These are phyloP conservation scores for Zophobas atratus DNA, from an alignment of 1,140 invertebrate genomes.

Conservation along the genomic window DNA sequence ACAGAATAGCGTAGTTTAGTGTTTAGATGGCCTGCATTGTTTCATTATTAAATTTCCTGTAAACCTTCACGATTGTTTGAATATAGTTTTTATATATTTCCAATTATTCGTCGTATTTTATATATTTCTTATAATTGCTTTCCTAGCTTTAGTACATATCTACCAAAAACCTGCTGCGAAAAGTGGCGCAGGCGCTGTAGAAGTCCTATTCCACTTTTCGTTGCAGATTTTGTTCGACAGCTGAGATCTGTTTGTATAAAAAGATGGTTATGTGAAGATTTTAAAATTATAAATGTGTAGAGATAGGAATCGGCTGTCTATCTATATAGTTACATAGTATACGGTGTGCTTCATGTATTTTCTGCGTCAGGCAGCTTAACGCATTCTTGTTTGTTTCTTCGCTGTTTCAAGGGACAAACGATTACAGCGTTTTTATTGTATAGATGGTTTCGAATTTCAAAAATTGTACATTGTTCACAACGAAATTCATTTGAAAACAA, in stretches of 20 bases:
- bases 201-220: slow-evolving; percentile 1
- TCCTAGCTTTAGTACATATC: slow-evolving; percentile 56
- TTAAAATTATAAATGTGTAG: slow-evolving; percentile 55
- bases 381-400: slow-evolving; percentile 44
- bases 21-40: slow-evolving; percentile 46
- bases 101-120: slow-evolving; percentile 51
- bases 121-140: slow-evolving; percentile 49
- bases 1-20: slow-evolving; percentile 59
- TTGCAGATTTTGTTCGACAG: slow-evolving; percentile 14
- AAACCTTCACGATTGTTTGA: slow-evolving; percentile 47
- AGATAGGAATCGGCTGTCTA: slow-evolving; percentile 56
- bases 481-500: slow-evolving; percentile 55
- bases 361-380: slow-evolving; percentile 51
- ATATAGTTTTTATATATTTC: slow-evolving; percentile 48
- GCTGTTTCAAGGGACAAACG: slow-evolving; percentile 21
- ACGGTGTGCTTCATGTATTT: slow-evolving; percentile 58
- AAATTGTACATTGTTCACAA: slow-evolving; percentile 62
- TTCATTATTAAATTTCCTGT: slow-evolving; percentile 46
- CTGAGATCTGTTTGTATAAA: slow-evolving; percentile 42
- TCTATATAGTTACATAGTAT: slow-evolving; percentile 53
- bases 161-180: slow-evolving; percentile 21
- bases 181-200: background rate
- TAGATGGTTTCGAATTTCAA: slow-evolving; percentile 23
- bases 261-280: slow-evolving; percentile 46
- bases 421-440: slow-evolving; percentile 16